Conservation (phyloP, 2,113 vertebrate species). For the Labeo catla region DNA sequence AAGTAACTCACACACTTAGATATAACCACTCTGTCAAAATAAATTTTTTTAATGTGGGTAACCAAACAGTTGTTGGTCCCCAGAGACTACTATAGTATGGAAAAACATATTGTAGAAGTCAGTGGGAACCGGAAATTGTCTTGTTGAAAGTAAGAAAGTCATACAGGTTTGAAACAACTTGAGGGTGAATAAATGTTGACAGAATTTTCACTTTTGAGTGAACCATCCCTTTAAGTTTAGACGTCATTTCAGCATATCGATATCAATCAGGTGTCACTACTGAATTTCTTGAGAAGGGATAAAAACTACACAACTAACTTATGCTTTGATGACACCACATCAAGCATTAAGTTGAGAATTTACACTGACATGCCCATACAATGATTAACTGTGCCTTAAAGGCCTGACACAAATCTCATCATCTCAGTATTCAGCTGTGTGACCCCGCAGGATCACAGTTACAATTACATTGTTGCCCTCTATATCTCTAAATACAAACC, state of each 20-base stretch:
- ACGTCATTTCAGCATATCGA: neutral
- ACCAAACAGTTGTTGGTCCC: neutral
- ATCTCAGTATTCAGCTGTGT: conserved; percentile 50
- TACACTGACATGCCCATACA: conserved; percentile 42
- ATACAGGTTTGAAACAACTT: neutral
- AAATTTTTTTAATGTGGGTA: no score
- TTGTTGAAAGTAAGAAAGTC: neutral
- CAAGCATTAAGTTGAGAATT: conserved; percentile 46
- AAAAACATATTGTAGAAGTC: neutral
- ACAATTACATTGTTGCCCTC: neutral
- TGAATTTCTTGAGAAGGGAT: neutral
- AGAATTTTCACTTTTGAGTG: neutral
- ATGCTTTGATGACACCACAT: conserved; percentile 63
- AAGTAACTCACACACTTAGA: no score
- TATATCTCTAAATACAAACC: neutral
- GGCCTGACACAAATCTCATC: conserved; percentile 29
- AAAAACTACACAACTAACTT: conserved; percentile 16
- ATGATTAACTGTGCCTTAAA: conserved; percentile 51
- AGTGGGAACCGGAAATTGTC: neutral
- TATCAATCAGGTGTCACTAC: conserved; percentile 5
- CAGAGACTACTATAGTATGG: neutral
- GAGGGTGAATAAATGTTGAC: no score
- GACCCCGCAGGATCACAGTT: conserved; percentile 51
- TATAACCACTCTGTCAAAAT: no score
- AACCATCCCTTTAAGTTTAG: neutral